These are phyloP conservation scores for Clarias batrachus DNA, from an alignment of 2,113 vertebrate species.

Conservation along the genomic window DNA sequence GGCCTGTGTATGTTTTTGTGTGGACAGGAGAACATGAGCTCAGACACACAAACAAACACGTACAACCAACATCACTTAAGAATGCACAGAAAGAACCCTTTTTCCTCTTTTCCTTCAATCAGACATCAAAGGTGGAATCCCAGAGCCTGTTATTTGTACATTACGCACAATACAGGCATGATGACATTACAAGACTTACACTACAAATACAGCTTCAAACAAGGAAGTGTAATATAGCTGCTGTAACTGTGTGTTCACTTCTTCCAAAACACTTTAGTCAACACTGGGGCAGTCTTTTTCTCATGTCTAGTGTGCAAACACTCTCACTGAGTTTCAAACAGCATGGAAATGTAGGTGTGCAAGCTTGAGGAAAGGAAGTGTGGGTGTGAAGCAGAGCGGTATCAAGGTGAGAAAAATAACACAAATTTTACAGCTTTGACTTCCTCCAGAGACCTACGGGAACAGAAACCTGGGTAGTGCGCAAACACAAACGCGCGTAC, in stretches of 20 bases:
- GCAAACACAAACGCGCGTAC: not conserved
- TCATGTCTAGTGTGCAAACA: not conserved
- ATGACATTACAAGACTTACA: not conserved
- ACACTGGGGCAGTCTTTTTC: not conserved
- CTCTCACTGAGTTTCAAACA: not conserved
- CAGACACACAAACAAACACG: not conserved
- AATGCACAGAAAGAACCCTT: constrained; percentile 35
- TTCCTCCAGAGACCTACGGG: constrained; percentile 62
- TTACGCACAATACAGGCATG: not conserved
- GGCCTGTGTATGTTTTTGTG: not conserved
- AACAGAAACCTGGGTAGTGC: constrained; percentile 38
- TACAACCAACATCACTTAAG: constrained; percentile 34
- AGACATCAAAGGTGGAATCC: not conserved
- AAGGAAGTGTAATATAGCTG: not conserved
- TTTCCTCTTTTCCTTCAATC: not conserved
- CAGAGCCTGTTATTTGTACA: not conserved
- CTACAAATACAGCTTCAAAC: not conserved
- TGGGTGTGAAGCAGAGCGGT: constrained; percentile 50
- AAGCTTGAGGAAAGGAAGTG: constrained; percentile 63
- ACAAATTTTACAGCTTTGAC: constrained; percentile 66
- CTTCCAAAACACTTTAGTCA: not conserved
- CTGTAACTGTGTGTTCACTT: not conserved
- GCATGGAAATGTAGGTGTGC: constrained; percentile 19
- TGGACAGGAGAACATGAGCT: not conserved
- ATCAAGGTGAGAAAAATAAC: constrained; percentile 64